A percentile compares a stretch with the other conserved stretches of the same genome.
Conservation (phyloP, 2,797 vertebrate genomes). For the Emydoidea blandingii region DNA sequence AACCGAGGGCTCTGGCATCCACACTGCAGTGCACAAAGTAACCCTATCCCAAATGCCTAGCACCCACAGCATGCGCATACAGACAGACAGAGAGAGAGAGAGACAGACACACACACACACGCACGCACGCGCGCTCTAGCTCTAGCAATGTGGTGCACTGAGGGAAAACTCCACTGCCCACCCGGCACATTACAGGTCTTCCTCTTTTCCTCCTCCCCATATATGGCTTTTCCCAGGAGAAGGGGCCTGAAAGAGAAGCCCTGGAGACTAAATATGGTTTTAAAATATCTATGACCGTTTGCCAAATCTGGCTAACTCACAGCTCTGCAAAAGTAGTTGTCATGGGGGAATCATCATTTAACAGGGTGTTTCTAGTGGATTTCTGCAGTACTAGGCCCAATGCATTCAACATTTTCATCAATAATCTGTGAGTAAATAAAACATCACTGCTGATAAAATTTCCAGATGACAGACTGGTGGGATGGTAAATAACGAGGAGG, state of each 20-base stretch:
- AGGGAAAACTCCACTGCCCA: background rate
- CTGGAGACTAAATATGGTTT: background rate
- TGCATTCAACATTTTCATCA: background rate
- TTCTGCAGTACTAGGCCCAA: background rate
- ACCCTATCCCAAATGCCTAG: background rate
- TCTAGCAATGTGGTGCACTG: background rate
- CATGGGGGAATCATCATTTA: background rate
- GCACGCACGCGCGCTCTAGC: no score
- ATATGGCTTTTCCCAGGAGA: background rate
- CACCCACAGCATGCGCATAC: no score
- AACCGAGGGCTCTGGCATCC: background rate
- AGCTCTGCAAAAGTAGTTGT: background rate
- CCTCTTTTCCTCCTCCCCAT: background rate
- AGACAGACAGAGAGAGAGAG: no score
- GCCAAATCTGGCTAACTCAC: background rate
- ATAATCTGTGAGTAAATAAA: fast-evolving
- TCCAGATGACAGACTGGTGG: background rate
- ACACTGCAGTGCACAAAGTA: background rate
- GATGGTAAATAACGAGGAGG: fast-evolving
- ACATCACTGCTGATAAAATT: background rate
- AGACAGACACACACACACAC: no score
- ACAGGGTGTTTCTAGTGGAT: background rate
- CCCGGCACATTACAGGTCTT: background rate
- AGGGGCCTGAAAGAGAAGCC: background rate
- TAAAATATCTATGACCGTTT: background rate